Conservation (phyloP, 2,888 invertebrate genomes). For the Taenaris catops region DNA sequence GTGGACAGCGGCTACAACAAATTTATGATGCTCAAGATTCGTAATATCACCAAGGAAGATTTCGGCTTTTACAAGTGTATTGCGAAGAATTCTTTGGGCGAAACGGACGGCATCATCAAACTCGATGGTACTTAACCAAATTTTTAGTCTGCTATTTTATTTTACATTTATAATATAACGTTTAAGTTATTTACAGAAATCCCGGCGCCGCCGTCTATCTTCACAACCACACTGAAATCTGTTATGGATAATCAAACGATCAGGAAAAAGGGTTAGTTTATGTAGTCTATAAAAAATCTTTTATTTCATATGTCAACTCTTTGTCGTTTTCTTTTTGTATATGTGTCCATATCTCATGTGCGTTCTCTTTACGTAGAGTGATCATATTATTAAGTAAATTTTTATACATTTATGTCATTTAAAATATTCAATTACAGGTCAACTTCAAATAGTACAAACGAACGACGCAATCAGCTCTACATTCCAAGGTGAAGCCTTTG, state of each 20-base stretch:
- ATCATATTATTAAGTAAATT: too few species aligned
- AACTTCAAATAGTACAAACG: slow-evolving; percentile 47
- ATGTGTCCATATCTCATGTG: too few species aligned
- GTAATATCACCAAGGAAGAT: slow-evolving; percentile 88
- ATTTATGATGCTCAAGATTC: slow-evolving; percentile 95
- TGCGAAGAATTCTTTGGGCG: slow-evolving; percentile 94
- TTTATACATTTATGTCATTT: too few species aligned
- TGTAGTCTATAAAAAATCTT: too few species aligned
- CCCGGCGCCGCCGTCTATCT: slow-evolving; percentile 89
- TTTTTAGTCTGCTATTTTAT: slow-evolving; percentile 10
- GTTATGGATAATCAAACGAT: slow-evolving; percentile 67
- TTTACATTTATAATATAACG: slow-evolving; percentile 13
- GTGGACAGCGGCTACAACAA: slow-evolving; percentile 94
- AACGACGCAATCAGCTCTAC: slow-evolving; percentile 68
- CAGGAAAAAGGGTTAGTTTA: slow-evolving; percentile 58
- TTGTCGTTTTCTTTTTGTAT: too few species aligned
- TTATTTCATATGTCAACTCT: too few species aligned
- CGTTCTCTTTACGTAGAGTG: too few species aligned
- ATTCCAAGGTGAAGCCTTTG: slow-evolving; percentile 67
- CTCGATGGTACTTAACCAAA: slow-evolving; percentile 85
- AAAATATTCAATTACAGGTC: slow-evolving; percentile 51
- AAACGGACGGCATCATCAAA: slow-evolving; percentile 94
- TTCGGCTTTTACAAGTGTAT: slow-evolving; percentile 95
- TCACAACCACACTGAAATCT: slow-evolving; percentile 77
- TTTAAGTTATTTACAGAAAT: slow-evolving; percentile 86